phyloP scores from a whole-genome alignment of 2,113 vertebrate genomes.

The Camarhynchus parvulus region DNA sequence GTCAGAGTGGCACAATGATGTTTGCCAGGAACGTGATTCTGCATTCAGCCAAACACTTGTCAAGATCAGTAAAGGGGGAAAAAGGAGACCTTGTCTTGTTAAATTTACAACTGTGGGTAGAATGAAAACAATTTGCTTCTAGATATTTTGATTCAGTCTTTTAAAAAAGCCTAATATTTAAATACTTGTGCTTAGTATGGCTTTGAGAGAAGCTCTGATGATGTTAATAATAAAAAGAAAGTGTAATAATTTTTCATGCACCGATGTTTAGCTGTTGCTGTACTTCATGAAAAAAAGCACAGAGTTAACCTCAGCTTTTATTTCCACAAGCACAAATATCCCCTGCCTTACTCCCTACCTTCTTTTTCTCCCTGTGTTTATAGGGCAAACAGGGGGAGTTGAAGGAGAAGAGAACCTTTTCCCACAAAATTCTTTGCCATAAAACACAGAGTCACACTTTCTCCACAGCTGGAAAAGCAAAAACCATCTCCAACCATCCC shows the following conservation, averaged over 20 bases:
- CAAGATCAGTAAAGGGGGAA: background rate
- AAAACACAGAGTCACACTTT: background rate
- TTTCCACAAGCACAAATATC: background rate
- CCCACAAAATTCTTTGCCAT: background rate
- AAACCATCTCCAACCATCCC: background rate
- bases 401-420: background rate
- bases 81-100: background rate
- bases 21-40: background rate
- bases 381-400: background rate
- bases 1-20: background rate
- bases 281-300: background rate
- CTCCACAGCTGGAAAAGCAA: background rate
- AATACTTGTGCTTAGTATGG: background rate
- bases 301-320: background rate
- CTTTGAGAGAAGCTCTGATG: background rate
- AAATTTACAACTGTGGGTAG: background rate
- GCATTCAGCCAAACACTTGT: background rate
- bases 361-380: background rate
- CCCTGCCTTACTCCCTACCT: background rate
- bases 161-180: background rate
- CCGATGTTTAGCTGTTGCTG: background rate
- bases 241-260: background rate
- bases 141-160: background rate
- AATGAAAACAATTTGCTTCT: background rate
- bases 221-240: background rate